phyloP scores from a whole-genome alignment of 2,113 vertebrate species.

The Symphodus melops region DNA sequence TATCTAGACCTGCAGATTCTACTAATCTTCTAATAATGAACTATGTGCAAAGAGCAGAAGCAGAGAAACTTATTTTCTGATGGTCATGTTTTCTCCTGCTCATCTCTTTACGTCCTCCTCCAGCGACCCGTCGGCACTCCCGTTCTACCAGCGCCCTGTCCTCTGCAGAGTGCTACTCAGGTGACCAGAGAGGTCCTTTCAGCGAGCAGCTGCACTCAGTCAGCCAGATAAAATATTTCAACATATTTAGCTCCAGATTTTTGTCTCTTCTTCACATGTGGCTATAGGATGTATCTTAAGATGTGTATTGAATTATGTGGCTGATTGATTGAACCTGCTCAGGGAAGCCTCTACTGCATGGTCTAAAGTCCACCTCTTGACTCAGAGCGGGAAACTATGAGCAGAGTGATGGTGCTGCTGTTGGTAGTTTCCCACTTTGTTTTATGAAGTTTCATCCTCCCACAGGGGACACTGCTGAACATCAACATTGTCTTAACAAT shows the following conservation, averaged over 20 bases:
- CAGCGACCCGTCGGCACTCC: conserved; percentile 92
- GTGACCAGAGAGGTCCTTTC: conserved; percentile 81
- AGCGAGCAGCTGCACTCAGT: neutral
- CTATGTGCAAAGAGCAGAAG: neutral
- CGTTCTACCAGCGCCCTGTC: conserved; percentile 94
- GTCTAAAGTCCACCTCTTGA: neutral
- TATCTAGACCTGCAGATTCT: conserved; percentile 4
- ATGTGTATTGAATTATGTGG: neutral
- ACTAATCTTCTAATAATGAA: neutral
- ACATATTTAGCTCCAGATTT: neutral
- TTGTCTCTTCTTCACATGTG: neutral
- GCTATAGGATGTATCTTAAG: neutral
- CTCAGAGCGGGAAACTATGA: neutral
- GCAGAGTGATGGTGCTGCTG: too few species aligned
- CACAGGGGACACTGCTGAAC: neutral
- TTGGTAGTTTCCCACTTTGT: neutral
- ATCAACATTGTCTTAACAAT: neutral
- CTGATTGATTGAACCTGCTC: neutral
- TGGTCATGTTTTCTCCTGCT: neutral
- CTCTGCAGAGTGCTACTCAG: conserved; percentile 90
- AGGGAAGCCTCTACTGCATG: conserved; percentile 33
- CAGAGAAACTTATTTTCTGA: neutral
- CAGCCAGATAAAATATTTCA: neutral
- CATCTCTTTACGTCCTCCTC: conserved; percentile 45
- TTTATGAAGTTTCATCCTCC: neutral